Evolutionary conservation across 2,888 invertebrate species (phyloP).

Genomic region (Cheilosia soror): DNA sequence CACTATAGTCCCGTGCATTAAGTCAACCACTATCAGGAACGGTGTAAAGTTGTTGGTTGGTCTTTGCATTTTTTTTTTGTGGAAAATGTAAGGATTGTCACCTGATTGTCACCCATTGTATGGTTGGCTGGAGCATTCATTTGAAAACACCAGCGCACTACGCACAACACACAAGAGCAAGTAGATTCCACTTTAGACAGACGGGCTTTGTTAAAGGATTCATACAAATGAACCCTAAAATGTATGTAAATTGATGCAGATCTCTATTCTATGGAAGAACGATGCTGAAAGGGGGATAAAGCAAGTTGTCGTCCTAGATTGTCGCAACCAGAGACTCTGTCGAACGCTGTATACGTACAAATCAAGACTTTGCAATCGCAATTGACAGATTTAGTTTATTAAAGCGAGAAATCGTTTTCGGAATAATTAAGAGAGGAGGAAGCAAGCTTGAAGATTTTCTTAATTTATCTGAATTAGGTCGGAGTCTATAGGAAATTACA

Average conservation of each 20-base stretch:
- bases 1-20: slow-evolving; percentile 61
- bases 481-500: not conserved
- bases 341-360: slow-evolving; percentile 17
- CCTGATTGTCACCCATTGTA: slow-evolving; percentile 74
- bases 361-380: slow-evolving; percentile 55
- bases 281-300: slow-evolving; percentile 50
- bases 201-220: slow-evolving; percentile 73
- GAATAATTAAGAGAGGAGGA: slow-evolving; percentile 53
- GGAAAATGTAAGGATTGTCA: slow-evolving; percentile 67
- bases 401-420: slow-evolving; percentile 54
- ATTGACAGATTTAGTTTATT: slow-evolving; percentile 68
- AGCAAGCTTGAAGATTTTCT: slow-evolving; percentile 19
- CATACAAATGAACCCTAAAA: slow-evolving; percentile 74
- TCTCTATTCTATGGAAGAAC: slow-evolving; percentile 46
- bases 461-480: slow-evolving; percentile 22
- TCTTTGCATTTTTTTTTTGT: slow-evolving; percentile 21
- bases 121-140: slow-evolving; percentile 43
- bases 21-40: slow-evolving; percentile 69
- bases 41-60: slow-evolving; percentile 59
- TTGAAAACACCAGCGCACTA: slow-evolving; percentile 35
- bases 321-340: slow-evolving; percentile 17
- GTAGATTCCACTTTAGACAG: slow-evolving; percentile 71
- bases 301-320: slow-evolving; percentile 68
- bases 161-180: slow-evolving; percentile 64
- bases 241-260: slow-evolving; percentile 75